These are phyloP conservation scores for Caenorhabditis imperialis DNA, from an alignment of 2,888 invertebrate species.

Conservation along the genomic window DNA sequence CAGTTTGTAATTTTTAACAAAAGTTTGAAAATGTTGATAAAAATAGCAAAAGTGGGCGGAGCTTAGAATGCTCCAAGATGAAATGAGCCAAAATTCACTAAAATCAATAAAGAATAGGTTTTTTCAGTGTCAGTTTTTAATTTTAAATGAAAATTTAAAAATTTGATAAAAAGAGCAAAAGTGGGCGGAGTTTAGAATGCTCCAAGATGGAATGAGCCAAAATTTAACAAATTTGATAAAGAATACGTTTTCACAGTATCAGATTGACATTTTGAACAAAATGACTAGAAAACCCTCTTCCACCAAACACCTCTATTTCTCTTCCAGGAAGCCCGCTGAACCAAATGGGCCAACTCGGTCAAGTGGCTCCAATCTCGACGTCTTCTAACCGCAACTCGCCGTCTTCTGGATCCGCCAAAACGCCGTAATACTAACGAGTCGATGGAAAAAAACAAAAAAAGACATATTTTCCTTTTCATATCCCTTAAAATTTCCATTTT, in stretches of 20 bases:
- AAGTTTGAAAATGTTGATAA: no score
- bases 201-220: no score
- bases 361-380: constrained; percentile 19
- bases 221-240: no score
- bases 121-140: not conserved
- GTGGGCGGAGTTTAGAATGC: no score
- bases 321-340: constrained; percentile 17
- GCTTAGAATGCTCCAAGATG: no score
- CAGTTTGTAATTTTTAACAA: no score
- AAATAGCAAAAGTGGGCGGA: no score
- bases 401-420: constrained; percentile 5
- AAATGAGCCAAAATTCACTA: not conserved
- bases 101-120: not conserved
- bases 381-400: constrained; percentile 12
- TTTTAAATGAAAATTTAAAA: not conserved
- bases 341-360: constrained; percentile 23
- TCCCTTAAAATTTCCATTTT: constrained; percentile 2
- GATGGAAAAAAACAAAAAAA: constrained; percentile 7
- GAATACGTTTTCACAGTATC: no score
- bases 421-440: no score
- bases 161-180: not conserved
- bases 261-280: no score
- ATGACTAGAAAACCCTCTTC: no score
- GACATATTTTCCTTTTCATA: constrained; percentile 25
- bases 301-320: no score